Base-by-base conservation (phyloP, 2,888 invertebrate species). In the Synergus japonicus region DNA sequence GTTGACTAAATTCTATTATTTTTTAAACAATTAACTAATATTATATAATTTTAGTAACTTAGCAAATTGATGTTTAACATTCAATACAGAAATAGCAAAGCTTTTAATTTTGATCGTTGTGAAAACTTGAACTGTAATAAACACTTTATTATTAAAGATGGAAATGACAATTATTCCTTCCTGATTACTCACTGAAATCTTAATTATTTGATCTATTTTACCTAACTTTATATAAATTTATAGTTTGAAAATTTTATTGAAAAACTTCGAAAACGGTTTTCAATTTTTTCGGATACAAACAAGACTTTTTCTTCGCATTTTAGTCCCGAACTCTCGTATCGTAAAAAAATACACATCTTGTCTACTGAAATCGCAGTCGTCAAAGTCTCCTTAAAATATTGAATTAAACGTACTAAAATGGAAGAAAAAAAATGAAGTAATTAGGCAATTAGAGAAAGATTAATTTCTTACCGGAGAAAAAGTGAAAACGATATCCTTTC, bases 401-500 rank as follows among this genome's bases (percentile, higher is more conserved):
- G 10, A 44, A 44, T 2, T 44, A 44, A 44, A 44, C 10, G 44
- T 7, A 44, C 10, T 10, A 8, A 9, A 44, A 44, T 44, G 9
- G 10, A 10, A 44, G 46, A 49, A 49, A 49, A 29, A 29, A 10
- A 15, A 49, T 15, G 5, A 5, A 49, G 15, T 5, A 49, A 49
- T 13, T 49, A 15, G 15, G 15, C 15, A 49, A 12, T 49, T 49
- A 13, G 15, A 10, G 3, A 58, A 58, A 9, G 10, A 69, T 22
- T 4, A 44, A 67, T 44, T 10, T 54, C 15, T 73, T 54, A 73
- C 73, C 73, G 41, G 15, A 29, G 10, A 2, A 12, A 60, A 73
- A 54, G 22, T 15, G 10, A 41, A 73, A 37, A 37, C 15, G 37
- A 37, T 54, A 73, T 73, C 49, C 54, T 49, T 87, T 83, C 84